Conservation (phyloP, 1,140 invertebrate genomes). For the Saccostrea glomerata region DNA sequence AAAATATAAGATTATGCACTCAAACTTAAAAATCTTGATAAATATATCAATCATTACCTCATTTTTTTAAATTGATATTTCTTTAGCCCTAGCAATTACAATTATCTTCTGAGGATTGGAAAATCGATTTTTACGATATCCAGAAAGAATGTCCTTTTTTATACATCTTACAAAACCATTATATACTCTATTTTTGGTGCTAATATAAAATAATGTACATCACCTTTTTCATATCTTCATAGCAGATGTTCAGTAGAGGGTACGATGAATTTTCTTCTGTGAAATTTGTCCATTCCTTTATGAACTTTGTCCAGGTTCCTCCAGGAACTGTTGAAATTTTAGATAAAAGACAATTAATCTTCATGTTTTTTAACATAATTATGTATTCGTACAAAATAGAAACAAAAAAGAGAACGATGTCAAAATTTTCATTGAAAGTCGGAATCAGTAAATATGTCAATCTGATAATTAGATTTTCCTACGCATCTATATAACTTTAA, state of each 20-base stretch:
- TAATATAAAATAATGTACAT: neutral
- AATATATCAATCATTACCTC: neutral
- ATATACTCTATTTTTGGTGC: neutral
- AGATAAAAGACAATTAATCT: neutral
- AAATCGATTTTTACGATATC: too few relatives aligned
- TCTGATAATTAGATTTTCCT: neutral
- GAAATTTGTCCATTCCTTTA: slow-evolving; percentile 4
- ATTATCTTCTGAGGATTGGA: too few relatives aligned
- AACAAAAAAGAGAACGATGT: neutral
- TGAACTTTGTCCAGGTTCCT: neutral
- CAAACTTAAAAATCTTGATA: neutral
- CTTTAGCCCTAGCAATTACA: too few relatives aligned
- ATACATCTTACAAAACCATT: neutral
- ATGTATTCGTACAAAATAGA: too few relatives aligned
- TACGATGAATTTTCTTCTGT: neutral
- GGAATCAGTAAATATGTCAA: neutral
- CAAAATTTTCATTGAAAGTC: neutral
- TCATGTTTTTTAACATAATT: too few relatives aligned
- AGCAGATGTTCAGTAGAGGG: neutral
- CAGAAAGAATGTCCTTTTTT: too few relatives aligned
- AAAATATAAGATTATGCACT: neutral
- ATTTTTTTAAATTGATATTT: too few relatives aligned
- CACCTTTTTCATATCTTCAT: neutral
- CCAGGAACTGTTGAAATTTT: neutral
- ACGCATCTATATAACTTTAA: neutral